Evolutionary conservation across 2,888 invertebrate species (phyloP).

Genomic region (Ptilodon capucinus): DNA sequence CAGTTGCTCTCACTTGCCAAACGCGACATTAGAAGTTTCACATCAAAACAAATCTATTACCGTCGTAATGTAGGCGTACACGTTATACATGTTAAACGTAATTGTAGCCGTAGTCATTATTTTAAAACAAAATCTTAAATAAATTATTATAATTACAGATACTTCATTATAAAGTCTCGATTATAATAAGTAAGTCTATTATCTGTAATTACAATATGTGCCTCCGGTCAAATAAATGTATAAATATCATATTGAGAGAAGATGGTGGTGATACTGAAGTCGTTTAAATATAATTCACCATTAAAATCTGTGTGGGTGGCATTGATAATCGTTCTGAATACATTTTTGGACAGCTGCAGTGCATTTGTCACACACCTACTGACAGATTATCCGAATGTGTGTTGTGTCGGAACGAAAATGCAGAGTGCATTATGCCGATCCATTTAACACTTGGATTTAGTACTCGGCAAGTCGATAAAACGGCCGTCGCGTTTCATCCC

Average conservation of each 20-base stretch:
- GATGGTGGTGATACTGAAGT: background rate
- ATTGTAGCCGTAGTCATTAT: background rate
- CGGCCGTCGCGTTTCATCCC: slow-evolving; percentile 13
- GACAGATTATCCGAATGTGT: slow-evolving; percentile 19
- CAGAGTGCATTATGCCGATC: slow-evolving; percentile 37
- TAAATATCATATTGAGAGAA: background rate
- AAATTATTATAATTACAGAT: background rate
- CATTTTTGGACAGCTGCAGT: too few species aligned
- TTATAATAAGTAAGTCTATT: background rate
- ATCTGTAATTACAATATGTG: background rate
- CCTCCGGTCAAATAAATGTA: background rate
- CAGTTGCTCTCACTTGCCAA: too few species aligned
- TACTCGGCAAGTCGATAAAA: slow-evolving; percentile 32
- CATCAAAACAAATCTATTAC: too few species aligned
- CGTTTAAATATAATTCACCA: background rate
- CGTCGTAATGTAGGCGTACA: too few species aligned
- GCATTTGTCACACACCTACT: slow-evolving; percentile 4
- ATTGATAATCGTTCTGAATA: background rate
- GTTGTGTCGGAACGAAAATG: slow-evolving; percentile 14
- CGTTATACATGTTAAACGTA: too few species aligned
- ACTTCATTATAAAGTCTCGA: background rate
- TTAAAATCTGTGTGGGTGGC: background rate
- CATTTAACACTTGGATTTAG: slow-evolving; percentile 42
- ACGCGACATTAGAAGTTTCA: too few species aligned
- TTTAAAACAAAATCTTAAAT: background rate